Conservation (phyloP, 2,888 invertebrate species). For the Chymomyza caudatula region DNA sequence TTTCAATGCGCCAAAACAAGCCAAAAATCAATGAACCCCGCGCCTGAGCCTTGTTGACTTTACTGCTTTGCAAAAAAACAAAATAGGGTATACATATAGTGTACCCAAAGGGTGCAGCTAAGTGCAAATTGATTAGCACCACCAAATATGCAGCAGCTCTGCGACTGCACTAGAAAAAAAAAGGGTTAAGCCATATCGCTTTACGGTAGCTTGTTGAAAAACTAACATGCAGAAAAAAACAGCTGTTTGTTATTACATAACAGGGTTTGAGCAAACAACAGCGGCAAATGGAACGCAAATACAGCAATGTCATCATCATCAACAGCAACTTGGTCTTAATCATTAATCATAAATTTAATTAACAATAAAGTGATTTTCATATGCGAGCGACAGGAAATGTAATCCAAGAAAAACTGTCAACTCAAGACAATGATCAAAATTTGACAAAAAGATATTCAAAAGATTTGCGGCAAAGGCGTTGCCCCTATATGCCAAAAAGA, state of each 20-base stretch:
- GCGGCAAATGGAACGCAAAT: not conserved
- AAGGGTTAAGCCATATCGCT: constrained; percentile 7
- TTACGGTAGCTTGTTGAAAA: not conserved
- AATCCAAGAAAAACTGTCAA: constrained; percentile 3
- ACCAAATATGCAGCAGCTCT: constrained; percentile 3
- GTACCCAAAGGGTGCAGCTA: constrained; percentile 8
- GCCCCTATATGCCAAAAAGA: too few relatives aligned
- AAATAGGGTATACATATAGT: constrained; percentile 30
- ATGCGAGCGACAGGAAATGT: constrained; percentile 1
- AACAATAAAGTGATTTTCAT: constrained; percentile 39
- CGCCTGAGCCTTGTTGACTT: constrained; percentile 48
- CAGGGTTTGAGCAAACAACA: constrained; percentile 53
- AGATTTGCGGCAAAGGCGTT: constrained; percentile 30
- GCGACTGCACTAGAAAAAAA: not conserved
- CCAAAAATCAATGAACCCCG: not conserved
- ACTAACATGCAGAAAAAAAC: constrained; percentile 22
- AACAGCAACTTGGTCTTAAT: constrained; percentile 24
- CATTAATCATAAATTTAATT: constrained; percentile 70
- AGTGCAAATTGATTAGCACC: constrained; percentile 14
- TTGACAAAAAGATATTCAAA: constrained; percentile 14
- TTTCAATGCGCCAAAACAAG: not conserved
- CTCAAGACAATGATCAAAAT: constrained; percentile 18
- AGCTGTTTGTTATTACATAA: constrained; percentile 53
- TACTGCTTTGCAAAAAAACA: constrained; percentile 53
- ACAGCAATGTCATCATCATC: constrained; percentile 39